Evolutionary conservation across 2,888 invertebrate species (phyloP).

Genomic region (Eilema depressum): DNA sequence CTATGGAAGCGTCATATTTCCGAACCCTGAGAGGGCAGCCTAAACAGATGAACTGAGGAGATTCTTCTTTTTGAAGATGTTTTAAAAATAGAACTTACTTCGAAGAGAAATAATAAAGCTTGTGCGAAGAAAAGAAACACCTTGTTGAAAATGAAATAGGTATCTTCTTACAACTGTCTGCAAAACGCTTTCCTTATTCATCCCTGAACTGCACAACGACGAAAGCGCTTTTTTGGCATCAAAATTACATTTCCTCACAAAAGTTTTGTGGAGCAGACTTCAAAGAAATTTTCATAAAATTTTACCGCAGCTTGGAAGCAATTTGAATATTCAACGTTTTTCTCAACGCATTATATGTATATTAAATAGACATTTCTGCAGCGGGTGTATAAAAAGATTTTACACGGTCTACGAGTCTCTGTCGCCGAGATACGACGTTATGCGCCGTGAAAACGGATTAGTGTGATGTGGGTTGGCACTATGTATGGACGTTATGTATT

Average conservation of each 20-base stretch:
- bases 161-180: not conserved
- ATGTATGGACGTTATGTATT: not conserved
- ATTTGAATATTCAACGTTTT: conserved; percentile 29
- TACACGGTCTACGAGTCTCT: conserved; percentile 17
- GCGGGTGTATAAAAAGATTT: conserved; percentile 20
- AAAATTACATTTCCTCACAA: conserved; percentile 24
- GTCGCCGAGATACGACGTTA: not conserved
- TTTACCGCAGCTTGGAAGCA: conserved; percentile 19
- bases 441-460: conserved; percentile 11
- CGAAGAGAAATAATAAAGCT: not conserved
- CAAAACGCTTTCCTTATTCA: not conserved
- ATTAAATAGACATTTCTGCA: conserved; percentile 8
- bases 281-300: conserved; percentile 20
- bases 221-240: not conserved
- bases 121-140: not conserved
- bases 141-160: not conserved
- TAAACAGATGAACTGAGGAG: not conserved
- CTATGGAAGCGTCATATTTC: not conserved
- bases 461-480: not conserved
- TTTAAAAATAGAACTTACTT: not conserved
- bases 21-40: not conserved
- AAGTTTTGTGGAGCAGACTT: not conserved
- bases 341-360: conserved; percentile 23
- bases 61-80: not conserved
- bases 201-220: not conserved